Evolutionary conservation across 2,888 invertebrate genomes (phyloP).

Genomic region (Plagodis pulveraria): DNA sequence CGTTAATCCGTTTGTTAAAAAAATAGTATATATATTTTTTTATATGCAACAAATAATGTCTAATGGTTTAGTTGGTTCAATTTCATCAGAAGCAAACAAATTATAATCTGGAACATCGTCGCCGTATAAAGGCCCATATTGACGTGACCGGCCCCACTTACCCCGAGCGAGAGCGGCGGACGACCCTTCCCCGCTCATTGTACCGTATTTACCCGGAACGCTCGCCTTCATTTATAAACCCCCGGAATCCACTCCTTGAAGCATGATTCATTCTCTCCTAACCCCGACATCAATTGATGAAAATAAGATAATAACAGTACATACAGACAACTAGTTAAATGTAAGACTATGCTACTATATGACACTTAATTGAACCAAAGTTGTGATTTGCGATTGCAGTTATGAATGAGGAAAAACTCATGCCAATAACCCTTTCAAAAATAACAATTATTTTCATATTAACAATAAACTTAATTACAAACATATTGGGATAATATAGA

Average conservation of each 20-base stretch:
- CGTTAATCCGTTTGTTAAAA: background rate
- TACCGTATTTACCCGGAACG: conserved; percentile 81
- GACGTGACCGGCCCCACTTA: conserved; percentile 82
- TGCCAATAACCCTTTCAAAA: conserved; percentile 10
- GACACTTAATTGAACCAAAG: conserved; percentile 8
- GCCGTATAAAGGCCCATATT: conserved; percentile 79
- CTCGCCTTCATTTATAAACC: conserved; percentile 81
- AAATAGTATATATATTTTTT: no score
- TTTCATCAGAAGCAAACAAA: conserved; percentile 68
- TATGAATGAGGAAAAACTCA: conserved; percentile 9
- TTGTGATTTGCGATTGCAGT: conserved; percentile 19
- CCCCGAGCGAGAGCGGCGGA: conserved; percentile 65
- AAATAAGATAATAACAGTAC: conserved; percentile 62
- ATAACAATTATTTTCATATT: background rate
- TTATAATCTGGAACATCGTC: conserved; percentile 68
- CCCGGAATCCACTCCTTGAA: conserved; percentile 82
- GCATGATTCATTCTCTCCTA: conserved; percentile 80
- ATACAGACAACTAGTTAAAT: conserved; percentile 53
- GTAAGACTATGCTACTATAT: conserved; percentile 30
- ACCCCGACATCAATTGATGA: conserved; percentile 70
- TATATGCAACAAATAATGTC: conserved; percentile 16
- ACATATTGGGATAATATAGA: conserved; percentile 2
- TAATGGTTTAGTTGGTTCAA: conserved; percentile 39
- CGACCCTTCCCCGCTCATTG: conserved; percentile 81
- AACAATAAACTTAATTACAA: conserved; percentile 4